Evolutionary conservation across 2,797 vertebrate genomes (phyloP).

Genomic region (Clarias laeviceps): DNA sequence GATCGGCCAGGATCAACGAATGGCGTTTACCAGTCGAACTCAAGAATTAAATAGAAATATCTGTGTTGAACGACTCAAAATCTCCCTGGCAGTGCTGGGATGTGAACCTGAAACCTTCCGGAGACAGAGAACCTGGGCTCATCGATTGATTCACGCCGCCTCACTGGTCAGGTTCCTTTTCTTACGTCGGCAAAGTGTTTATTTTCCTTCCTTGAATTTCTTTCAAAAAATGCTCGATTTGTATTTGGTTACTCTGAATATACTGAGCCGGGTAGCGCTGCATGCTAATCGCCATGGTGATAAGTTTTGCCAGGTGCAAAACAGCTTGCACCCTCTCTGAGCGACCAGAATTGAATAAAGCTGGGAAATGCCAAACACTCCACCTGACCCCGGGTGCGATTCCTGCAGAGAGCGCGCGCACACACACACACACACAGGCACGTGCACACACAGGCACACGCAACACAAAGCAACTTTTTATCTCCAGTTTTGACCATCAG

Average conservation of each 20-base stretch:
- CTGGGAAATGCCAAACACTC: slow-evolving; percentile 52
- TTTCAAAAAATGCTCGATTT: too few species aligned
- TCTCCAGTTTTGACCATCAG: slow-evolving; percentile 55
- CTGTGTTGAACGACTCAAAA: background rate
- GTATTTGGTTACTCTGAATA: slow-evolving; percentile 8
- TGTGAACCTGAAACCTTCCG: background rate
- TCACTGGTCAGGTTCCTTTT: background rate
- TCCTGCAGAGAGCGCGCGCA: slow-evolving; percentile 41
- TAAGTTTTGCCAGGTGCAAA: slow-evolving; percentile 3
- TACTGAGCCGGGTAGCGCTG: background rate
- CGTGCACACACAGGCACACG: slow-evolving; percentile 34
- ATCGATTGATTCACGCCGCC: background rate
- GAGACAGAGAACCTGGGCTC: background rate
- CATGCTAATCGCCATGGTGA: slow-evolving; percentile 36
- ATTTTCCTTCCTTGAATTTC: background rate
- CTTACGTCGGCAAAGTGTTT: background rate
- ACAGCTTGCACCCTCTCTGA: slow-evolving; percentile 9
- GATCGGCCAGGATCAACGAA: too few species aligned
- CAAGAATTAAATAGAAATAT: background rate
- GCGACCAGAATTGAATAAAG: slow-evolving; percentile 63
- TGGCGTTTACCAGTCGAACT: too few species aligned
- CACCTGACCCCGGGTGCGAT: slow-evolving; percentile 45
- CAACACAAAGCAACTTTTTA: slow-evolving; percentile 55
- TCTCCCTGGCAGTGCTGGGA: background rate
- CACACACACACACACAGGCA: slow-evolving; percentile 27